Base-by-base conservation (phyloP, 2,113 vertebrate genomes). In the Agelaius phoeniceus region DNA sequence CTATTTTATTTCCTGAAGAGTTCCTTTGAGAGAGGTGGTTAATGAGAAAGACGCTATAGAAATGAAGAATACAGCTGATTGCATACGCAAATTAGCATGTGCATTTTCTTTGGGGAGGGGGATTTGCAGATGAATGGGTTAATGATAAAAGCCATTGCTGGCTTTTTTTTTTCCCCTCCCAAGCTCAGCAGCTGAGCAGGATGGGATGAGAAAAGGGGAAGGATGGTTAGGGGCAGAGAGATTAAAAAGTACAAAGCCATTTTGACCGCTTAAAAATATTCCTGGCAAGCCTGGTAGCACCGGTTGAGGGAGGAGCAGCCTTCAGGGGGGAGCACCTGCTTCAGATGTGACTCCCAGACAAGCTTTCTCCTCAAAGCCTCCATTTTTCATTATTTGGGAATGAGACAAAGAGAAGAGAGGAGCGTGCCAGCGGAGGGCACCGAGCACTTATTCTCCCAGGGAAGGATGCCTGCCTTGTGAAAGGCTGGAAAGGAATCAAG, bases 101-200 rank as follows among this genome's bases (percentile, higher is more conserved):
- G 83, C 83, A 65, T 93, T 93, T 97, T 72, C 88, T 89, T 94
- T 41, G 65, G 93, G 89, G 94, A 90, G 94, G 91, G 94, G 95
- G 84, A 95, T 97, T 96, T 97, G 94, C 95, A 97, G 97, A 87
- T 94, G 86, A 97, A 96, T 89, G 95, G 90, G 96, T 97, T 97
- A 96, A 97, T 66, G 84, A 94, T 82, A 94, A 96, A 96, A 96
- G 94, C 26, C 13, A 94, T 52, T 83, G 62, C 79, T 76, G 65
- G 0, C 9, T 73, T 54, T 76, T 31, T 9, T 41, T 15, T 15
- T 41, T 51, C 2, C 41, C 19, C 22, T 63, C 41, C 76, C 79
- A 63, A 79, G 75, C 61, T 67, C 51, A 41, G 58, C 90, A 95
- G 95, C 90, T 94, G 94, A 96, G 93, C 41, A 46, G 1, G 10